Percentiles rank a stretch among this genome's conserved stretches.
These are phyloP conservation scores for Toxotes chatareus DNA, from an alignment of 2,113 vertebrate genomes.

Conservation along the genomic window DNA sequence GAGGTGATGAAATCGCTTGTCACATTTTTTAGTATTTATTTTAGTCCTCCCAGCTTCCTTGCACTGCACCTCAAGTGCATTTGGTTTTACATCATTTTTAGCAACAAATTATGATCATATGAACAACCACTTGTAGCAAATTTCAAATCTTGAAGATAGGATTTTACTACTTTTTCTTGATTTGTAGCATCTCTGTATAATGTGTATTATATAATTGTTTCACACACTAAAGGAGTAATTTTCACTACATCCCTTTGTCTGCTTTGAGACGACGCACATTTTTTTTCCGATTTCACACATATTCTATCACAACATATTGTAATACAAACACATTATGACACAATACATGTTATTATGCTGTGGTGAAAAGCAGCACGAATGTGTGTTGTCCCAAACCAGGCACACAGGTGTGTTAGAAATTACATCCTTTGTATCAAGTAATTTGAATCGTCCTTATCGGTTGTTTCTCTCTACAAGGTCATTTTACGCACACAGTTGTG, in stretches of 20 bases:
- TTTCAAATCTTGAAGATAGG: constrained; percentile 34
- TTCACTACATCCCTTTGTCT: background rate
- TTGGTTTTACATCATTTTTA: constrained; percentile 44
- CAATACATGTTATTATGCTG: background rate
- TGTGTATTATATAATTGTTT: constrained; percentile 27
- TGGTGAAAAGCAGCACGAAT: constrained; percentile 7
- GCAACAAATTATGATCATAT: background rate
- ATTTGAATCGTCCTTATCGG: constrained; percentile 5
- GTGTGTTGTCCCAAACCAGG: constrained; percentile 8
- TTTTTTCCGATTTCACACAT: constrained; percentile 12
- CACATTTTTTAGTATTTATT: constrained; percentile 71
- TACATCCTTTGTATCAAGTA: background rate
- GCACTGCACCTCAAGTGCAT: constrained; percentile 53
- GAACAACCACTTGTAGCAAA: constrained; percentile 21
- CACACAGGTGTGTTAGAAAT: constrained; percentile 20
- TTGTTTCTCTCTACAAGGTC: constrained; percentile 5
- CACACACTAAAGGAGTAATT: background rate
- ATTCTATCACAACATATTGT: background rate
- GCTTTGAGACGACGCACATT: constrained; percentile 13
- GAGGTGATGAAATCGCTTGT: constrained; percentile 66
- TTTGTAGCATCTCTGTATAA: constrained; percentile 4
- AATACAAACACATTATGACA: background rate
- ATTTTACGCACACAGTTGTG: constrained; percentile 40
- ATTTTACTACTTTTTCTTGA: constrained; percentile 26
- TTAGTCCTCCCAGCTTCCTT: constrained; percentile 22